Conservation (phyloP, 2,113 vertebrate genomes). For the pig (Sus scrofa) region DNA sequence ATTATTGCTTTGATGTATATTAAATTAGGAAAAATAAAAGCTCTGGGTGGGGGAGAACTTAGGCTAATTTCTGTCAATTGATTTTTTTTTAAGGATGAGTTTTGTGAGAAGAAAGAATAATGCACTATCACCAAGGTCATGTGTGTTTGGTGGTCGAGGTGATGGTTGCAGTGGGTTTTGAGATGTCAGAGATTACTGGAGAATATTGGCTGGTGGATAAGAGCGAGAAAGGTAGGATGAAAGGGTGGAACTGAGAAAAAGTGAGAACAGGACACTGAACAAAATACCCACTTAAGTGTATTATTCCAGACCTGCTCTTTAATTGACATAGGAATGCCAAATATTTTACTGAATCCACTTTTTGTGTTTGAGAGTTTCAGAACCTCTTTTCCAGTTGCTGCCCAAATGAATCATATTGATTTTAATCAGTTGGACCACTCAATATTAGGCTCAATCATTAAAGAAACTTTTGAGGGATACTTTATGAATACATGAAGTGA, state of each 20-base stretch:
- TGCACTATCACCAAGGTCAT: background rate
- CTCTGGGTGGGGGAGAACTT: background rate
- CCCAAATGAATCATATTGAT: background rate
- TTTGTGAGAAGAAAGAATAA: background rate
- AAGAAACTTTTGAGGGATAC: background rate
- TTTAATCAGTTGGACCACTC: background rate
- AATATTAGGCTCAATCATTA: background rate
- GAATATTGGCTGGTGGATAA: background rate
- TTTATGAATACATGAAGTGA: background rate
- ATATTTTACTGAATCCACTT: background rate
- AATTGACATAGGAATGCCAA: background rate
- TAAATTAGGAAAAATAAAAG: constrained; percentile 55
- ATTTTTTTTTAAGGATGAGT: background rate
- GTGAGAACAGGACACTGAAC: background rate
- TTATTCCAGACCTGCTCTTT: background rate
- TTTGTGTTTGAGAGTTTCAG: background rate
- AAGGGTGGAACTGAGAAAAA: background rate
- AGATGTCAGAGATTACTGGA: background rate
- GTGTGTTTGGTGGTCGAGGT: background rate
- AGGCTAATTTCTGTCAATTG: constrained; percentile 18
- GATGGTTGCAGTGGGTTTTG: background rate
- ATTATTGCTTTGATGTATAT: constrained; percentile 61
- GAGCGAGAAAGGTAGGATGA: background rate
- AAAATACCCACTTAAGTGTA: background rate
- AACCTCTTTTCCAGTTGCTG: background rate